Evolutionary conservation across 2,888 invertebrate species (phyloP).

Genomic region (Brachycybe producta): DNA sequence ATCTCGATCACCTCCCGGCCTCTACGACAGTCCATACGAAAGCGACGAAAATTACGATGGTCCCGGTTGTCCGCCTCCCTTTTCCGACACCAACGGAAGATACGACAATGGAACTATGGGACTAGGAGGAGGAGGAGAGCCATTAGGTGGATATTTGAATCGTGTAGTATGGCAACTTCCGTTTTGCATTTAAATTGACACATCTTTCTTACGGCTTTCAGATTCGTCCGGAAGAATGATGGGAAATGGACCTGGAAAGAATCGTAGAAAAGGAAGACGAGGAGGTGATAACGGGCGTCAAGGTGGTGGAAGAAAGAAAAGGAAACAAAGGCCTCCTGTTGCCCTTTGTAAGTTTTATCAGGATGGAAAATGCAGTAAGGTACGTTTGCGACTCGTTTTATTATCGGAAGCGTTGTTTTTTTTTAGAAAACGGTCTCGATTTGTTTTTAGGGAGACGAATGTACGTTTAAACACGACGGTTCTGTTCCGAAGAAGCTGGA

Average conservation of each 20-base stretch:
- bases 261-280: background rate
- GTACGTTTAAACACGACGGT: constrained; percentile 73
- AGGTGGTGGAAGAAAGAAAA: background rate
- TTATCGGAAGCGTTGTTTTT: background rate
- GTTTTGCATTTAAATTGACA: too few species aligned
- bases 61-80: background rate
- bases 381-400: constrained; percentile 20
- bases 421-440: background rate
- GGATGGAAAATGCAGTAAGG: constrained; percentile 65
- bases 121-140: background rate
- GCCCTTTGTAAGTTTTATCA: constrained; percentile 65
- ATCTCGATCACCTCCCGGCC: constrained; percentile 9
- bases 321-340: background rate
- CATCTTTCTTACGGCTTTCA: too few species aligned
- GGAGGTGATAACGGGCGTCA: background rate
- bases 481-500: constrained; percentile 75
- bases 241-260: background rate
- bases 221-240: too few species aligned
- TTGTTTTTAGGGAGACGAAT: constrained; percentile 53
- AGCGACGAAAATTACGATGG: constrained; percentile 13
- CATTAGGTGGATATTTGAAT: background rate
- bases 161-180: too few species aligned
- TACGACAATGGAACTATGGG: background rate
- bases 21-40: constrained; percentile 15
- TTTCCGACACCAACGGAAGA: background rate